Percentiles rank a stretch among this genome's conserved stretches.
Evolutionary conservation across 2,888 invertebrate genomes (phyloP).

Genomic region (Clusia tigrina): DNA sequence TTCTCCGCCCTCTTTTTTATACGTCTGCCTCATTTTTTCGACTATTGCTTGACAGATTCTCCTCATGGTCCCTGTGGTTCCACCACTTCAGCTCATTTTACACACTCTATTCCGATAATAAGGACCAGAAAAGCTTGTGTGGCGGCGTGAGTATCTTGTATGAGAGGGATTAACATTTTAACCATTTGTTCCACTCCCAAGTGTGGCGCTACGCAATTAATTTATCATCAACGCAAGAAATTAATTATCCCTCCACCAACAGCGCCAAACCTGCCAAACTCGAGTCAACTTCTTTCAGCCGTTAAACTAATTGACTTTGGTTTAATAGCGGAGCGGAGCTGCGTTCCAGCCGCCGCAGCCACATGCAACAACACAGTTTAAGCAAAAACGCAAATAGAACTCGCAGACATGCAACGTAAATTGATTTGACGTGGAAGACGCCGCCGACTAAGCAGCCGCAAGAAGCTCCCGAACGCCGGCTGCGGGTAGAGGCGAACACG

Average conservation of each 20-base stretch:
- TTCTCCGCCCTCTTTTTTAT: too few relatives aligned
- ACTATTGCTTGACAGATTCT: too few relatives aligned
- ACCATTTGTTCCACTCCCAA: too few relatives aligned
- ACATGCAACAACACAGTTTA: not conserved
- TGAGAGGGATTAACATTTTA: too few relatives aligned
- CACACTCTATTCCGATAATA: too few relatives aligned
- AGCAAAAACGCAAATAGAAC: constrained; percentile 18
- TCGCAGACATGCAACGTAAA: constrained; percentile 31
- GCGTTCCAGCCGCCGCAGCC: not conserved
- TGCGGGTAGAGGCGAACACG: too few relatives aligned
- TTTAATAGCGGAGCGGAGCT: not conserved
- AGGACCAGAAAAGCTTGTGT: too few relatives aligned
- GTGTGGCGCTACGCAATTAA: not conserved
- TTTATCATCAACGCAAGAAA: not conserved
- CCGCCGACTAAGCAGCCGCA: constrained; percentile 7
- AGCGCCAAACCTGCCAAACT: not conserved
- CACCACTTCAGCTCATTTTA: too few relatives aligned
- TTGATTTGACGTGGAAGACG: constrained; percentile 44
- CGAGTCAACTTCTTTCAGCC: not conserved
- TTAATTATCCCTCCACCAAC: not conserved
- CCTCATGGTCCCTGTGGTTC: too few relatives aligned
- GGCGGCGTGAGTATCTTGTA: too few relatives aligned
- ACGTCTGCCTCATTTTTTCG: too few relatives aligned
- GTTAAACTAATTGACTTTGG: not conserved
- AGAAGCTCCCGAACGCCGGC: not conserved